phyloP scores from a whole-genome alignment of 2,888 invertebrate species.

The Aphrophora alni region DNA sequence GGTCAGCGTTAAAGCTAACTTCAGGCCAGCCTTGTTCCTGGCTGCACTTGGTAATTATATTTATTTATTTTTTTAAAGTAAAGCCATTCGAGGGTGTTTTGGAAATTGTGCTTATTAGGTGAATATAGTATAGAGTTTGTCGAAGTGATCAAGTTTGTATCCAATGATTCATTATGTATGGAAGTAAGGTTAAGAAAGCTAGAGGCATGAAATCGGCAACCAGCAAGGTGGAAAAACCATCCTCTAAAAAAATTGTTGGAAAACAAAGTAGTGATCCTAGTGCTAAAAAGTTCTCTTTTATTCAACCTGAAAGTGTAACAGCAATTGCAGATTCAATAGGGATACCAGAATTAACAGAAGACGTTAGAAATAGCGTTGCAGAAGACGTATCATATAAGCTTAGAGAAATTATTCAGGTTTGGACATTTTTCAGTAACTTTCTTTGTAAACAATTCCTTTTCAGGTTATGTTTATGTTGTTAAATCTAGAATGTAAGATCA shows the following conservation, averaged over 20 bases:
- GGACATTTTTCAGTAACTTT: conserved; percentile 45
- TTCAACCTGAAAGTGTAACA: conserved; percentile 33
- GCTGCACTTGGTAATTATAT: too few species aligned
- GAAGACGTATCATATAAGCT: conserved; percentile 64
- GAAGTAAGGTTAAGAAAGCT: conserved; percentile 23
- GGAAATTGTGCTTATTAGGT: too few species aligned
- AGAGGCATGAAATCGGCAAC: conserved; percentile 4
- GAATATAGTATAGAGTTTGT: too few species aligned
- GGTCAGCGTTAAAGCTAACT: too few species aligned
- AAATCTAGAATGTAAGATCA: too few species aligned
- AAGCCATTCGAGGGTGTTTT: too few species aligned
- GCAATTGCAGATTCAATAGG: conserved; percentile 43
- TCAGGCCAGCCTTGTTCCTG: too few species aligned
- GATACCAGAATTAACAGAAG: conserved; percentile 49
- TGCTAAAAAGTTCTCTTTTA: conserved; percentile 22
- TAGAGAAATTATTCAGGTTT: conserved; percentile 61
- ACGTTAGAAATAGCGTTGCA: conserved; percentile 60
- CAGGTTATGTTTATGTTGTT: background rate
- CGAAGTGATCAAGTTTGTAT: too few species aligned
- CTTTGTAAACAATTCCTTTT: background rate
- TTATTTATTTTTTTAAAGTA: too few species aligned
- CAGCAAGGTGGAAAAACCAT: conserved; percentile 7
- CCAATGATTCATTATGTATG: conserved; percentile 45
- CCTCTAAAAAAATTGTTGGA: background rate
- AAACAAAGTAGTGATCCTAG: conserved; percentile 20